phyloP scores from a whole-genome alignment of 2,113 vertebrate species.

The Butorides virescens region DNA sequence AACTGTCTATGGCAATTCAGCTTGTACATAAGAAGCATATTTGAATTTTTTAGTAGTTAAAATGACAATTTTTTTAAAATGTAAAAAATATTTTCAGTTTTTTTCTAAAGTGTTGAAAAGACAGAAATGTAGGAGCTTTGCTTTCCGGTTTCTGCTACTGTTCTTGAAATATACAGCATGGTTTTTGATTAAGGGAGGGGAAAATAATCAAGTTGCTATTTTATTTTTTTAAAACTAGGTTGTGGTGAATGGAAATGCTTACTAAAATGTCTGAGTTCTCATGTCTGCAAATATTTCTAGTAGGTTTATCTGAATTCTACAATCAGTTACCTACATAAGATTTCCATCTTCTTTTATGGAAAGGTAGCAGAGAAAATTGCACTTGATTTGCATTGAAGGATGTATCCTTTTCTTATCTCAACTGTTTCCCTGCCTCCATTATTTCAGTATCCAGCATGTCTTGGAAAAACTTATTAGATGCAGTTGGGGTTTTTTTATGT shows the following conservation, averaged over 20 bases:
- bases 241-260: not conserved
- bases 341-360: not conserved
- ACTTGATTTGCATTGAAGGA: not conserved
- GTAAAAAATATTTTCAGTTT: not conserved
- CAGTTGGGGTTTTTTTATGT: rapidly evolving
- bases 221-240: not conserved
- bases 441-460: not conserved
- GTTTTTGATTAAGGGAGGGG: not conserved
- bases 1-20: not conserved
- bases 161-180: not conserved
- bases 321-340: not conserved
- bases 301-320: not conserved
- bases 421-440: not conserved
- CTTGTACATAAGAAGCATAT: not conserved
- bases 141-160: not conserved
- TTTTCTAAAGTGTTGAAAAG: not conserved
- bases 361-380: not conserved
- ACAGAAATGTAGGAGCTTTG: not conserved
- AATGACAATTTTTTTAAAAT: not conserved
- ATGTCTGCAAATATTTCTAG: not conserved
- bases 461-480: not conserved
- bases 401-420: not conserved
- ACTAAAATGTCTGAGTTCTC: not conserved
- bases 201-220: not conserved
- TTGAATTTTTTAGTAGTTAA: not conserved